Evolutionary conservation across 2,797 vertebrate genomes (phyloP).

Genomic region (Yasuhikotakia modesta): DNA sequence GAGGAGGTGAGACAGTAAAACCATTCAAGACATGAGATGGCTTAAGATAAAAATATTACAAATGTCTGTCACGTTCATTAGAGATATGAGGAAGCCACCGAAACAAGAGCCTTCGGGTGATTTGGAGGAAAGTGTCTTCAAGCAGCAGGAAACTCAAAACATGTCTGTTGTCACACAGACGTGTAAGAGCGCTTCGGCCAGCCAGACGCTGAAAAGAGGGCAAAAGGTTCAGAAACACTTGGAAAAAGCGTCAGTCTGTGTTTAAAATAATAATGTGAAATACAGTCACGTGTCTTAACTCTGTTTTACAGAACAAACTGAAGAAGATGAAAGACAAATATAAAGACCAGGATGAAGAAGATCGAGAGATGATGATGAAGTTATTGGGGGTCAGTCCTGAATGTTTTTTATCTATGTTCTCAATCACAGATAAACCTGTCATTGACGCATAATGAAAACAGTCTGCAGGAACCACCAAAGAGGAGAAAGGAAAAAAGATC

Average conservation of each 20-base stretch:
- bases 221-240: slow-evolving; percentile 82
- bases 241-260: neutral
- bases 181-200: slow-evolving; percentile 62
- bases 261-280: neutral
- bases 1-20: slow-evolving; percentile 80
- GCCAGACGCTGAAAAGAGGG: slow-evolving; percentile 85
- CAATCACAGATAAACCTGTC: neutral
- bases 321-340: slow-evolving; percentile 99
- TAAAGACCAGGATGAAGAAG: slow-evolving; percentile 98
- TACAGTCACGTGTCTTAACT: neutral
- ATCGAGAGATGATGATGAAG: slow-evolving; percentile 95
- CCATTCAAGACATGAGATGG: neutral
- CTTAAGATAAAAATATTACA: neutral
- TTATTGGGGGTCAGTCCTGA: slow-evolving; percentile 86
- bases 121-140: slow-evolving; percentile 67
- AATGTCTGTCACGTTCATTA: slow-evolving; percentile 59
- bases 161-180: slow-evolving; percentile 57
- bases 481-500: slow-evolving; percentile 87
- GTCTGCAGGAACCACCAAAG: slow-evolving; percentile 89
- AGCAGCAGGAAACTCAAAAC: slow-evolving; percentile 62
- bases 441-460: slow-evolving; percentile 57
- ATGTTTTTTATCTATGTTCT: neutral
- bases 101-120: slow-evolving; percentile 73
- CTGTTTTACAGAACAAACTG: slow-evolving; percentile 82
- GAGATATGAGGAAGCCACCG: slow-evolving; percentile 91